Percentiles rank a stretch among this genome's conserved stretches.
phyloP scores from a whole-genome alignment of 2,888 invertebrate genomes.

The Hecatera dysodea region DNA sequence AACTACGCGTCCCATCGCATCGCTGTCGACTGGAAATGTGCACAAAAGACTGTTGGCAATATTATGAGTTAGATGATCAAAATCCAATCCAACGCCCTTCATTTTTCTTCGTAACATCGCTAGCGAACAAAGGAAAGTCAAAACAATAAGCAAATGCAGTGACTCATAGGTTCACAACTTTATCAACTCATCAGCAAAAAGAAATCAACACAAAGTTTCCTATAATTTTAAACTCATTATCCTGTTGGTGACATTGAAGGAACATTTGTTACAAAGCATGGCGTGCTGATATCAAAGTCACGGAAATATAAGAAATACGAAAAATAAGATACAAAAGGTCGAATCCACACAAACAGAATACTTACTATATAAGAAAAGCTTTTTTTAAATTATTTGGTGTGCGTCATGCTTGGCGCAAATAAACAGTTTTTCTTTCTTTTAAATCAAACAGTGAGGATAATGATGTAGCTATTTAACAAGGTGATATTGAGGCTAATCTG shows the following conservation, averaged over 20 bases:
- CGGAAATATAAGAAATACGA: neutral
- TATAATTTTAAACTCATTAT: slow-evolving; percentile 35
- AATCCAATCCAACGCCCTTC: neutral
- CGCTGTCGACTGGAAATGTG: too few species aligned
- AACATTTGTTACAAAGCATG: slow-evolving; percentile 37
- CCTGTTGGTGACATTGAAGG: slow-evolving; percentile 52
- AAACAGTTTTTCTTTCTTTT: too few species aligned
- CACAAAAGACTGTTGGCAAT: too few species aligned
- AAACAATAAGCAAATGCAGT: neutral
- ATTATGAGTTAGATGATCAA: neutral
- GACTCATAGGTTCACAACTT: slow-evolving; percentile 23
- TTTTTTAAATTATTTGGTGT: too few species aligned
- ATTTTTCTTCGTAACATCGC: neutral
- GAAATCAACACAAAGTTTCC: slow-evolving; percentile 33
- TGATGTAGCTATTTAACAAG: too few species aligned
- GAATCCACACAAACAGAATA: neutral
- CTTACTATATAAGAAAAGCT: too few species aligned
- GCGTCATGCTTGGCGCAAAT: too few species aligned
- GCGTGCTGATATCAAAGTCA: slow-evolving; percentile 46
- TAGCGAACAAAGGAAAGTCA: neutral
- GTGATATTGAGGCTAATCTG: too few species aligned
- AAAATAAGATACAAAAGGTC: slow-evolving; percentile 32
- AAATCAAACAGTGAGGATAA: too few species aligned
- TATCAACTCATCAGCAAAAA: slow-evolving; percentile 32
- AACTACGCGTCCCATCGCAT: too few species aligned